These are phyloP conservation scores for Agraylea sexmaculata DNA, from an alignment of 1,140 invertebrate genomes.

Conservation along the genomic window DNA sequence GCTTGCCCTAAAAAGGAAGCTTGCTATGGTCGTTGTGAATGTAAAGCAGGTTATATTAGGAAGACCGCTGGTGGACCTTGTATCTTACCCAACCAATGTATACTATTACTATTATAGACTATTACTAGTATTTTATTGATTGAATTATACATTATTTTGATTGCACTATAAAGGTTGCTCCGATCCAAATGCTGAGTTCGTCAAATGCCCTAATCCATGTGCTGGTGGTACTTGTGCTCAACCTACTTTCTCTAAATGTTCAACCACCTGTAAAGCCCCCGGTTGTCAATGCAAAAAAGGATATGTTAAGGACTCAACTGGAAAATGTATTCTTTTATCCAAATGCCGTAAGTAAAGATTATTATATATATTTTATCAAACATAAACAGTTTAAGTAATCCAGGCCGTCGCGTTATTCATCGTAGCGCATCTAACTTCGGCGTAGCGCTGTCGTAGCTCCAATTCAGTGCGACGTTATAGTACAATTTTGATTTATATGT, in stretches of 20 bases:
- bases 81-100: no score
- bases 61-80: background rate
- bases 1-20: background rate
- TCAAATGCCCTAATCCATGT: constrained; percentile 3
- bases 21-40: constrained; percentile 3
- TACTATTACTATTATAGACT: no score
- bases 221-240: constrained; percentile 2
- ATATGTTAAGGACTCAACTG: background rate
- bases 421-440: no score
- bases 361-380: background rate
- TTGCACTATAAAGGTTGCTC: constrained; percentile 3
- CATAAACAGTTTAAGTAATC: background rate
- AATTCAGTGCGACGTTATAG: background rate
- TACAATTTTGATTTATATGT: background rate
- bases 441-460: no score
- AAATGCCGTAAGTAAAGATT: constrained; percentile 7
- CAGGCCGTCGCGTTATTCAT: no score
- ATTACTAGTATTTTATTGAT: no score
- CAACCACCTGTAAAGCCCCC: background rate
- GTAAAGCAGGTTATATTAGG: constrained; percentile 2
- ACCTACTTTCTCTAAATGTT: background rate
- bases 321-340: constrained; percentile 6
- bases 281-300: constrained; percentile 6
- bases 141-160: no score
- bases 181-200: constrained; percentile 3